Conservation (phyloP, 2,113 vertebrate species). For the Saguinus imperator region DNA sequence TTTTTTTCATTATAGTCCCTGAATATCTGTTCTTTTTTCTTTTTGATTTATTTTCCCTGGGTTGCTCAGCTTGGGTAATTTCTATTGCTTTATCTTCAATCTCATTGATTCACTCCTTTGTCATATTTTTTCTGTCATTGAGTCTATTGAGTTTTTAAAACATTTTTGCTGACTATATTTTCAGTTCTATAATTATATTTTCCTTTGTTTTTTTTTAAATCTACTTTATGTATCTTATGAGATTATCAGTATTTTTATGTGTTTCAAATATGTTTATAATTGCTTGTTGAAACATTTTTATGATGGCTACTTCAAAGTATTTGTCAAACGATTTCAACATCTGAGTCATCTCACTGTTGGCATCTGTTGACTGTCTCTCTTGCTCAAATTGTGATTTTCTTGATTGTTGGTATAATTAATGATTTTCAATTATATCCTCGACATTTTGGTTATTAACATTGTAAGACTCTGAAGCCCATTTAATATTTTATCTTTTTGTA, state of each 20-base stretch:
- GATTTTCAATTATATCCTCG: background rate
- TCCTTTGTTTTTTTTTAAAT: background rate
- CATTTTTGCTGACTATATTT: background rate
- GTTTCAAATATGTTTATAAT: background rate
- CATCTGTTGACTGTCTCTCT: background rate
- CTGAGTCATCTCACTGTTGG: background rate
- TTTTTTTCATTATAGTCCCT: background rate
- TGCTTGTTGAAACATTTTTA: background rate
- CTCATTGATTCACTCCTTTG: background rate
- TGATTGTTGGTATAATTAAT: background rate
- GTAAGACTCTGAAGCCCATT: background rate
- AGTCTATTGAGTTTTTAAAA: background rate
- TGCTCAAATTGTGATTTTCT: background rate
- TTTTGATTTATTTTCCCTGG: background rate
- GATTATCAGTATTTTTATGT: background rate
- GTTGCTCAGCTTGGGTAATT: background rate
- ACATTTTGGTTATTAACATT: background rate
- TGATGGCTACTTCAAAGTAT: background rate
- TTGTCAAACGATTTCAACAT: background rate
- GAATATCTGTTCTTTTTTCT: background rate
- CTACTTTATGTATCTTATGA: background rate
- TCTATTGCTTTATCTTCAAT: background rate
- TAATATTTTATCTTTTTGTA: background rate
- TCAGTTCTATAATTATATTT: conserved; percentile 23
- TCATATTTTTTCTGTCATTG: background rate